These are phyloP conservation scores for Leptonema lineaticorne DNA, from an alignment of 1,140 invertebrate species.

Conservation along the genomic window DNA sequence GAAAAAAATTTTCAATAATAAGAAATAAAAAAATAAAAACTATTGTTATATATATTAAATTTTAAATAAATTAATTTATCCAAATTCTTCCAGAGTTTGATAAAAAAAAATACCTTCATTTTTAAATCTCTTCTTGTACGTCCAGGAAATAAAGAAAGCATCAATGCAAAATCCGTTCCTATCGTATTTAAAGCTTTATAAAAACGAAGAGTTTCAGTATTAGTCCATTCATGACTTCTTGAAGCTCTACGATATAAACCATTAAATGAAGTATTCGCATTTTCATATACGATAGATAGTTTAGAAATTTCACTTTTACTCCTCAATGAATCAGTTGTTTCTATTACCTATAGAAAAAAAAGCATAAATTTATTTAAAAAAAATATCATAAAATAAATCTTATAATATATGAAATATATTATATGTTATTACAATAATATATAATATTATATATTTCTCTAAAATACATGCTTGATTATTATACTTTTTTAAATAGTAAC, in stretches of 20 bases:
- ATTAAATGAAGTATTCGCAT: conserved; percentile 52
- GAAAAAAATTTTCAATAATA: conserved; percentile 2
- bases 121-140: conserved; percentile 79
- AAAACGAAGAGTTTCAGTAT: conserved; percentile 78
- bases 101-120: conserved; percentile 56
- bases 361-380: not conserved
- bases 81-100: not conserved
- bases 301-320: conserved; percentile 63
- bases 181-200: conserved; percentile 84
- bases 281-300: conserved; percentile 66
- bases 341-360: conserved; percentile 57
- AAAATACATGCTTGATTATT: no score
- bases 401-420: not conserved
- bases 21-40: not conserved
- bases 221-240: conserved; percentile 66
- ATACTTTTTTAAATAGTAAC: no score
- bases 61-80: not conserved
- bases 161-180: conserved; percentile 87
- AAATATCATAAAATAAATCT: not conserved
- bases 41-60: not conserved
- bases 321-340: conserved; percentile 67
- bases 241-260: conserved; percentile 66
- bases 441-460: no score
- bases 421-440: no score
- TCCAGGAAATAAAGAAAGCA: conserved; percentile 79